Conservation (phyloP, 53 echinoderm and acorn worm species). For the Patiria pectinifera region DNA sequence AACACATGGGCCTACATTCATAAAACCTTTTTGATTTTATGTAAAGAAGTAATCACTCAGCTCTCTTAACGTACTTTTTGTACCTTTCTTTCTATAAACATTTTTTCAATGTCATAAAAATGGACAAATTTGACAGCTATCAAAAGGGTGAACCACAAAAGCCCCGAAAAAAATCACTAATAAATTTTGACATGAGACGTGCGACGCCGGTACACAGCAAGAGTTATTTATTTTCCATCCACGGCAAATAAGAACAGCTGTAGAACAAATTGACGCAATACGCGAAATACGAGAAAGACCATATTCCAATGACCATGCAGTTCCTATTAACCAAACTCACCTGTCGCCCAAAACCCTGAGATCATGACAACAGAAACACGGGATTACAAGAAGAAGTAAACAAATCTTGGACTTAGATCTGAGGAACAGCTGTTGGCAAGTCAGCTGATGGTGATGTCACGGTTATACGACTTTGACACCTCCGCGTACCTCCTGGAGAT, state of each 20-base stretch:
- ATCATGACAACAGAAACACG: conserved; percentile 1
- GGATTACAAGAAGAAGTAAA: not conserved
- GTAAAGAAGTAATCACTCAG: no score
- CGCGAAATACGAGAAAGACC: conserved; percentile 29
- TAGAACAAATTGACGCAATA: conserved; percentile 13
- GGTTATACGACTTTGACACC: conserved; percentile 41
- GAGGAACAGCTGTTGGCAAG: conserved; percentile 38
- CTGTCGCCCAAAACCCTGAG: not conserved
- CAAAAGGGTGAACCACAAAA: not conserved
- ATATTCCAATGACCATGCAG: not conserved
- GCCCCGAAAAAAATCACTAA: not conserved
- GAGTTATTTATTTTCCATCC: conserved; percentile 3
- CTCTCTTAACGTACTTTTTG: no score
- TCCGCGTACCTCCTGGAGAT: conserved; percentile 24
- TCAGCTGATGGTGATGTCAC: conserved; percentile 62
- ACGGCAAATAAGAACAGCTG: not conserved
- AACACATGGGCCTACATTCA: no score
- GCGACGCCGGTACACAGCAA: not conserved
- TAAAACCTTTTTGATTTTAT: no score
- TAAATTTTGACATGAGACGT: not conserved
- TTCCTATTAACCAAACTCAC: not conserved
- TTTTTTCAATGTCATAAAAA: no score
- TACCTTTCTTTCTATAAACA: no score
- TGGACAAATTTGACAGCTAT: no score
- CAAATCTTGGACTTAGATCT: not conserved